phyloP scores from a whole-genome alignment of 2,797 vertebrate species.

The Rousettus madagascariensis region DNA sequence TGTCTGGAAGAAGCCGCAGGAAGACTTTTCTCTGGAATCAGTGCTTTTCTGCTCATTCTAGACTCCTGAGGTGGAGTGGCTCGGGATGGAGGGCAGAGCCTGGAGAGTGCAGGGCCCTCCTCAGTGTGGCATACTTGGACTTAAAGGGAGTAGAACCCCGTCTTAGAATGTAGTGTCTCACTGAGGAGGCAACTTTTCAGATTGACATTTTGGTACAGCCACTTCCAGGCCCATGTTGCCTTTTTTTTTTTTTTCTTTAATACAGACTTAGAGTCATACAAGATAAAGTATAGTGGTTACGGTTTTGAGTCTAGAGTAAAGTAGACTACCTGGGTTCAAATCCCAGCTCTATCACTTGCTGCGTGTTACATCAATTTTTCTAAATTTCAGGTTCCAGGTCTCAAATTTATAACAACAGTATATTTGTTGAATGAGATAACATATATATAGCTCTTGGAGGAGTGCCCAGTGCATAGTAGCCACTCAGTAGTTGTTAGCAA shows the following conservation, averaged over 20 bases:
- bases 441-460: background rate
- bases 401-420: background rate
- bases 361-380: background rate
- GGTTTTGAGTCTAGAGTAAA: background rate
- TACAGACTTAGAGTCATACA: background rate
- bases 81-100: background rate
- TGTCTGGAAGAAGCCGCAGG: conserved; percentile 21
- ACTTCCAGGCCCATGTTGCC: background rate
- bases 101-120: fast-evolving
- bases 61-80: background rate
- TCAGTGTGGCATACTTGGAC: background rate
- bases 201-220: background rate
- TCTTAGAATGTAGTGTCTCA: background rate
- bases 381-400: background rate
- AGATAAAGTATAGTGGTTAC: background rate
- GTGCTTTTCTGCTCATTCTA: conserved; percentile 22
- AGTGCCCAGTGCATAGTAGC: background rate
- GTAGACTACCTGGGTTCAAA: background rate
- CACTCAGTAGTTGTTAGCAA: background rate
- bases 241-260: background rate
- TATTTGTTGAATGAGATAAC: background rate
- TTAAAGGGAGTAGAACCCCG: background rate
- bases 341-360: background rate
- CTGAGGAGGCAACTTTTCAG: background rate
- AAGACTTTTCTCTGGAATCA: conserved; percentile 51